These are phyloP conservation scores for Apamea monoglypha DNA, from an alignment of 2,888 invertebrate species.

Conservation along the genomic window DNA sequence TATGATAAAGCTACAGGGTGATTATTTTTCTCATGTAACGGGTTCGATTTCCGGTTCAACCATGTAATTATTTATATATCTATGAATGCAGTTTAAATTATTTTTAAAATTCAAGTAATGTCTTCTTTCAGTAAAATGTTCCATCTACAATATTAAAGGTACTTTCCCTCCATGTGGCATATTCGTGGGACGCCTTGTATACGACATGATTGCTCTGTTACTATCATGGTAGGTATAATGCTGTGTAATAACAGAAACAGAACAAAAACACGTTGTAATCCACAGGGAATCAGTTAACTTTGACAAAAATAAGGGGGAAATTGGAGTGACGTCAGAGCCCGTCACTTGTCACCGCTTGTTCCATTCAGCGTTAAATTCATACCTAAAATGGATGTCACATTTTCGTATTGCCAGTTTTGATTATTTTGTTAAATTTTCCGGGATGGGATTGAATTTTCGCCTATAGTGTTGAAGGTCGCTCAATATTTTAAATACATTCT, in stretches of 20 bases:
- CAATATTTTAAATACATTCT: neutral
- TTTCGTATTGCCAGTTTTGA: neutral
- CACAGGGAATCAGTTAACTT: conserved; percentile 30
- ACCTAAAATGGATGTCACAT: neutral
- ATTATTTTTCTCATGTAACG: no score
- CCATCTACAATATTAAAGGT: no score
- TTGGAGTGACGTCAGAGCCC: conserved; percentile 2
- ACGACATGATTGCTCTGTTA: neutral
- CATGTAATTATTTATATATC: no score
- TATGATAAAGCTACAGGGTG: no score
- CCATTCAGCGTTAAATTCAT: conserved; percentile 10
- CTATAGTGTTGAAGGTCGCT: neutral
- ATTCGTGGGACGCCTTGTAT: no score
- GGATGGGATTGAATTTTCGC: neutral
- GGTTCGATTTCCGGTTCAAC: no score
- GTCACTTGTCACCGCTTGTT: conserved; percentile 16
- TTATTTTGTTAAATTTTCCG: neutral
- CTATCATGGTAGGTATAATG: neutral
- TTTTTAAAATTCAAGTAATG: no score
- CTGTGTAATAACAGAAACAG: neutral
- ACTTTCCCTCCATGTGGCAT: no score
- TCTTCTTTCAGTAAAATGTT: no score
- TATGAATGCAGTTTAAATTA: no score
- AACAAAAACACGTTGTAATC: conserved; percentile 13
- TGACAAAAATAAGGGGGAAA: conserved; percentile 21